Evolutionary conservation across 23 tunicate genomes (phyloP), one percentile per base, ranked within the genome.

Genomic region (Clavelina lepadiformis): DNA sequence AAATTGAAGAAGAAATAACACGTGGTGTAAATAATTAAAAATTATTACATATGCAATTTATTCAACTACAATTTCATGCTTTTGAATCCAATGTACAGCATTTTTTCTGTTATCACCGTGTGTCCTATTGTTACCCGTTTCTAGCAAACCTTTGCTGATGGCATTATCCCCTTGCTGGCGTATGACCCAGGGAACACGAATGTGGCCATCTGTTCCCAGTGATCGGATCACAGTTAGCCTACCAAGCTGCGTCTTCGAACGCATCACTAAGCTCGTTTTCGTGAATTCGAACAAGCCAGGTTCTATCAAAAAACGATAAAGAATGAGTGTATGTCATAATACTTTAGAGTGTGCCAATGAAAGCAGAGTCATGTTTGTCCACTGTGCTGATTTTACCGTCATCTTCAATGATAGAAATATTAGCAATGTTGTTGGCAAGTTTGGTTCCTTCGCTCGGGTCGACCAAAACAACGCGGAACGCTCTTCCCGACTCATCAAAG

Each of bases 361-460:
- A n/a, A n/a, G n/a, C n/a, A n/a, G n/a, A n/a, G n/a, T n/a, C n/a
- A n/a, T n/a, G n/a, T 49, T 49, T 2, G 24, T 4, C 22, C 3
- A 21, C 2, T 25, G 22, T 4, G 22, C 4, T 21, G 24, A 47
- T 13, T 80, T 63, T 63, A 89, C 97, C 99, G 67, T 94, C 99
- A 36, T 94, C 99, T 50, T 94, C 99, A 37, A 94, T 94, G 67
- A 94, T 94, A 11, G 97, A 89, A 3, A 86, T 81, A 5, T 83
- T 94, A 5, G 88, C 95, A 50, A 61, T 65, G 37, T 67, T 66
- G 41, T 80, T 74, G 0, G 88, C 77, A 33, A 94, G 75, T 50
- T 94, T 94, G 15, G 99, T 94, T 52, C 83, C 86, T 22, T 86
- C 91, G 54, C 91, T 80, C 3, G 99, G 99, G 26, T 86, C 95